Evolutionary conservation across 1,140 invertebrate genomes (phyloP), one percentile per base, ranked within the genome.

Genomic region (Drosophila jambulina): DNA sequence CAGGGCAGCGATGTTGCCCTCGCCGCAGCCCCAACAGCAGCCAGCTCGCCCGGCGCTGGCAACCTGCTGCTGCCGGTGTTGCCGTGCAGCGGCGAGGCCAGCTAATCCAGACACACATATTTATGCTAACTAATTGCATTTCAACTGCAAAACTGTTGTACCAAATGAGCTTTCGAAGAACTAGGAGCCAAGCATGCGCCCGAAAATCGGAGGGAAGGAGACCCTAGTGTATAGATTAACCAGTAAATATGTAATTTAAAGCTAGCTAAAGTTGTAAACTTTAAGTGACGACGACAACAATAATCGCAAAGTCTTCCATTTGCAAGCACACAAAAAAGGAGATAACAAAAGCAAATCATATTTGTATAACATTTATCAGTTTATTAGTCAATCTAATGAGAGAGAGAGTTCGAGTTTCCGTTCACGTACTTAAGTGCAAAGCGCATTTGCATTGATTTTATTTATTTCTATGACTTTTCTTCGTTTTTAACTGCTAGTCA

Each of bases 231-330:
- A 61, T 65, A 58, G 70, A 43, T 60, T 72, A 67, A 72, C 42
- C 23, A 13, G 42, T 72, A 65, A 74, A 68, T 42, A 45, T 71
- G 67, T 80, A 80, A 67, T 43, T 70, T 87, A 80, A 77, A 70
- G 56, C 46, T 68, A 80, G 80, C 74, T 84, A 75, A 90, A 88
- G 80, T 88, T 87, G 70, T 70, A 57, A 86, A 81, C 78, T 78
- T 67, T 85, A 78, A 67, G 60, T 46, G 65, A 78, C 62, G 72
- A 78, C 62, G 63, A 58, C 79, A 88, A 71, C 84, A 88, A 88
- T 49, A 79, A 88, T 88, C 85, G 85, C 85, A 90, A 82, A 90
- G 85, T 88, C 85, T 88, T 88, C 85, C 85, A 88, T 79, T 83
- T 90, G 85, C 80, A 87, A 63, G 46, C 12, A 59, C 38, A 34